Percentiles rank a stretch among this genome's conserved stretches.
These are phyloP conservation scores for Lucilia sericata DNA, from an alignment of 1,140 invertebrate genomes.

Conservation along the genomic window DNA sequence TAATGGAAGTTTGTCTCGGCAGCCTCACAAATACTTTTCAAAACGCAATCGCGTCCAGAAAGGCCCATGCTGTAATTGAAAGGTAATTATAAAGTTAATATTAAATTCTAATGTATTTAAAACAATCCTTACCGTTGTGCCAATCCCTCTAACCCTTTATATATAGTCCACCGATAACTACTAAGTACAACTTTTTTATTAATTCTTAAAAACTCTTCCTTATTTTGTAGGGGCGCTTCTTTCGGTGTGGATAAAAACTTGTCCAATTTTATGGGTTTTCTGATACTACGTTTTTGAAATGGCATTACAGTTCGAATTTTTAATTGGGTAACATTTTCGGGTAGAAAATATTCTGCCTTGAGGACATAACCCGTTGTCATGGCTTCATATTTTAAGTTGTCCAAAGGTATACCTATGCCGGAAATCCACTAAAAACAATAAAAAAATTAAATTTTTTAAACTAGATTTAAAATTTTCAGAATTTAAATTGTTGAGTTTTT, in stretches of 20 bases:
- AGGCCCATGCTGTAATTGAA: conserved; percentile 71
- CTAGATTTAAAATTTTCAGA: no score
- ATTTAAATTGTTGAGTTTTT: neutral
- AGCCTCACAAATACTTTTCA: conserved; percentile 81
- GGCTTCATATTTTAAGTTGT: conserved; percentile 61
- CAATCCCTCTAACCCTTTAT: conserved; percentile 60
- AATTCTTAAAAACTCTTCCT: no score
- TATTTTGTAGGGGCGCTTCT: neutral
- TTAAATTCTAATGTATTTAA: neutral
- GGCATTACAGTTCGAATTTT: conserved; percentile 53
- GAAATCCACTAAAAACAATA: conserved; percentile 55
- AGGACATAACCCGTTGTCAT: conserved; percentile 65
- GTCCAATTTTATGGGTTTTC: conserved; percentile 36
- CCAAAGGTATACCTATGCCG: conserved; percentile 64
- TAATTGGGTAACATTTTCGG: conserved; percentile 52
- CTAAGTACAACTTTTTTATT: neutral
- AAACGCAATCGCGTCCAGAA: conserved; percentile 77
- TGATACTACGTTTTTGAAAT: neutral
- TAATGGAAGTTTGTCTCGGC: conserved; percentile 76
- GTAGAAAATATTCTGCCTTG: conserved; percentile 64
- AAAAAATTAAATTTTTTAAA: no score
- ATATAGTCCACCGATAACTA: conserved; percentile 55
- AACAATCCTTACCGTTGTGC: conserved; percentile 50
- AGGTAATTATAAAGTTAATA: conserved; percentile 16
- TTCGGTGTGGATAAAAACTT: conserved; percentile 2